Conservation (phyloP, 2,113 vertebrate genomes). For the Hemiscyllium ocellatum region DNA sequence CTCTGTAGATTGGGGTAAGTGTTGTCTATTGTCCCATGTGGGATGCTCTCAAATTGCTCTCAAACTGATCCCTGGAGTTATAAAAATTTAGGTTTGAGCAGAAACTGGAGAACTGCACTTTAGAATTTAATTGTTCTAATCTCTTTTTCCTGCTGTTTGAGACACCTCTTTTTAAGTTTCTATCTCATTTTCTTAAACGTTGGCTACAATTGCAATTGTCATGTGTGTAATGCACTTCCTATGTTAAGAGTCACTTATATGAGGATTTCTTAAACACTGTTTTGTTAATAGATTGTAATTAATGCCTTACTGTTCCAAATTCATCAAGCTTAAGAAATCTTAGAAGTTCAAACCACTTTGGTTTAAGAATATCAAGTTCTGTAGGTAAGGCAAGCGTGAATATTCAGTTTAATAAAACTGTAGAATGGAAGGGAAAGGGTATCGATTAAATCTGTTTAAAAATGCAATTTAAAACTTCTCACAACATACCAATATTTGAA, state of each 20-base stretch:
- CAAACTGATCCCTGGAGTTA: neutral
- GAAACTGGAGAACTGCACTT: neutral
- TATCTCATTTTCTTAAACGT: neutral
- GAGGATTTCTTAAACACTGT: neutral
- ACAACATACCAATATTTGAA: neutral
- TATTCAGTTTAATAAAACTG: neutral
- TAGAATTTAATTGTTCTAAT: neutral
- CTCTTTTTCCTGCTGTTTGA: neutral
- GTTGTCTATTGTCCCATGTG: too few species aligned
- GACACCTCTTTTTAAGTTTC: neutral
- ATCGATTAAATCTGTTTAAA: neutral
- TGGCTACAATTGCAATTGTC: neutral
- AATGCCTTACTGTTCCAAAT: neutral
- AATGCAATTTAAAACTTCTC: neutral
- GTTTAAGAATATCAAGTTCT: neutral
- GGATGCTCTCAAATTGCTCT: neutral
- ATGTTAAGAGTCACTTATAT: neutral
- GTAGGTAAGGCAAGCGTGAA: neutral
- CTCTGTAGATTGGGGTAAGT: conserved; percentile 8
- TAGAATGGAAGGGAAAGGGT: neutral
- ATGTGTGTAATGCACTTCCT: neutral
- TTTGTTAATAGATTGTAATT: neutral
- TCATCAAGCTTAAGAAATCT: neutral
- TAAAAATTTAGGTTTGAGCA: neutral
- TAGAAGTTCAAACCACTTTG: neutral